Conservation (phyloP, 2,888 invertebrate species). For the Eueremaeus valkanovi region DNA sequence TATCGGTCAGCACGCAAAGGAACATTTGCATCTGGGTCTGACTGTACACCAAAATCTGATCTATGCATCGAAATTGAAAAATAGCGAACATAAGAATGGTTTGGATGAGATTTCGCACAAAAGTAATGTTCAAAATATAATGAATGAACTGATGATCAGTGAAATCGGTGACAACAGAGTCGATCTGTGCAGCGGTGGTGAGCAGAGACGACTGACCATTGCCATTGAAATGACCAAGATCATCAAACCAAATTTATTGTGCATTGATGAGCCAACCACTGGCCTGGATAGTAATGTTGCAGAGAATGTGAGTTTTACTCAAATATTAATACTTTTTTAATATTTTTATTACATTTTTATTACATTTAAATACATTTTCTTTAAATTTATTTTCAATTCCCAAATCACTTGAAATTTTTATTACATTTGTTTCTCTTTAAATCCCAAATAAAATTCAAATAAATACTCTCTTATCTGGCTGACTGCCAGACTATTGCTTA, state of each 20-base stretch:
- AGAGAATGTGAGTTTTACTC: constrained; percentile 3
- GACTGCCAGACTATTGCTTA: no score
- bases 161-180: constrained; percentile 8
- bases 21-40: constrained; percentile 6
- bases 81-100: background rate
- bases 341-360: no score
- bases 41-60: background rate
- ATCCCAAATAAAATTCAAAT: no score
- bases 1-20: constrained; percentile 1
- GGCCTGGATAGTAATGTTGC: constrained; percentile 29
- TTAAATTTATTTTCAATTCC: no score
- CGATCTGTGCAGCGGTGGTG: constrained; percentile 4
- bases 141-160: constrained; percentile 25
- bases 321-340: no score
- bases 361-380: no score
- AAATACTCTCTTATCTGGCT: no score
- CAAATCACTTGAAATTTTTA: no score
- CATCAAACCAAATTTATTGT: constrained; percentile 4
- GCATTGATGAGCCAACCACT: constrained; percentile 32
- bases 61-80: constrained; percentile 28
- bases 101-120: constrained; percentile 8
- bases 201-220: constrained; percentile 14
- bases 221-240: constrained; percentile 12
- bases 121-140: background rate
- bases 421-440: no score